Conservation (phyloP, 2,888 invertebrate species). For the Pilophorus perplexus region DNA sequence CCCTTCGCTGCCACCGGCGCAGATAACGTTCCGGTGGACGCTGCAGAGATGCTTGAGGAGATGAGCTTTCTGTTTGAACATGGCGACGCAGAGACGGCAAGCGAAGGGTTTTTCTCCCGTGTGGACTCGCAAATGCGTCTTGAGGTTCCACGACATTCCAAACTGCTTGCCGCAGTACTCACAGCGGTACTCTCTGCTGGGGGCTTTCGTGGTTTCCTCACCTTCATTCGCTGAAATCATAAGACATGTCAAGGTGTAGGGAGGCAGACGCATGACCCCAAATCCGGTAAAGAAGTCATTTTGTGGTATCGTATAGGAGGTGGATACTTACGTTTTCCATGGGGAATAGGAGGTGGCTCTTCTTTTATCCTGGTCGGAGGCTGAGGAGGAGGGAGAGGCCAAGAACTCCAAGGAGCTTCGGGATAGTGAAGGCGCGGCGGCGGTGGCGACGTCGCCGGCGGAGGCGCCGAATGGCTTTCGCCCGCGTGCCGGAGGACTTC, state of each 20-base stretch:
- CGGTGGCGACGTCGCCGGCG: conserved; percentile 46
- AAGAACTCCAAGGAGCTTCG: conserved; percentile 61
- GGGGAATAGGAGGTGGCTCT: conserved; percentile 45
- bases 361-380: conserved; percentile 50
- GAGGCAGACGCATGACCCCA: neutral
- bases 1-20: conserved; percentile 70
- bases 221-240: conserved; percentile 39
- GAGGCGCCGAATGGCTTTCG: conserved; percentile 58
- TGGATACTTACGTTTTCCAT: conserved; percentile 41
- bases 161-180: conserved; percentile 88
- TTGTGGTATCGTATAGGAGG: neutral
- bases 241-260: neutral
- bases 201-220: conserved; percentile 52
- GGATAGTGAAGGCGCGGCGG: conserved; percentile 45
- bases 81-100: conserved; percentile 81
- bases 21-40: conserved; percentile 83
- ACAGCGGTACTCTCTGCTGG: conserved; percentile 78
- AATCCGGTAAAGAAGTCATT: neutral
- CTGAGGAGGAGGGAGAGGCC: conserved; percentile 64
- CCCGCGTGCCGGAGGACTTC: conserved; percentile 19
- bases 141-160: conserved; percentile 90
- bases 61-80: conserved; percentile 90
- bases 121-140: conserved; percentile 82
- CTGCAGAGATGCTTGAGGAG: conserved; percentile 83
- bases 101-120: conserved; percentile 88